These are phyloP conservation scores for Tachina grossa DNA, from an alignment of 2,888 invertebrate species.

Conservation along the genomic window DNA sequence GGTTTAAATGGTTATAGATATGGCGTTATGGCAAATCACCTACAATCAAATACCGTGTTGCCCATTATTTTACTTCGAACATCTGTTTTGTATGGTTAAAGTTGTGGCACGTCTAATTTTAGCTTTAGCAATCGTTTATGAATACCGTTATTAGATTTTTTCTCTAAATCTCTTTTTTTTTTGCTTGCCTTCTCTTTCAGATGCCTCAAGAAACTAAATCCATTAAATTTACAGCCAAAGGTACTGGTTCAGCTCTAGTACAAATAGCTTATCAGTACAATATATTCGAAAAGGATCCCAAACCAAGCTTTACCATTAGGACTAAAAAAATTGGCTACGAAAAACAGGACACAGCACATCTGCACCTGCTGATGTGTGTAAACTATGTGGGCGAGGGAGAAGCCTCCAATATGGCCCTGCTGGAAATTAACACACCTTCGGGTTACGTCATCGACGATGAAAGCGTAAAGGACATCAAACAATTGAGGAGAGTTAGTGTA, in stretches of 20 bases:
- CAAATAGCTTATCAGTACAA: constrained; percentile 92
- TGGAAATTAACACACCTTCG: constrained; percentile 94
- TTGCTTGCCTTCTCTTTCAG: constrained; percentile 62
- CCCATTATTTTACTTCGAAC: too few species aligned
- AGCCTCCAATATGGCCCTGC: constrained; percentile 93
- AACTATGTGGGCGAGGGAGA: constrained; percentile 85
- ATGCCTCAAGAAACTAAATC: constrained; percentile 83
- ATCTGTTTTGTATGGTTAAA: too few species aligned
- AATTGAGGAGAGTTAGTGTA: constrained; percentile 82
- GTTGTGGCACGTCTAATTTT: too few species aligned
- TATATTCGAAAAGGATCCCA: constrained; percentile 92
- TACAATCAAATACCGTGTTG: too few species aligned
- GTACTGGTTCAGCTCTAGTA: constrained; percentile 90
- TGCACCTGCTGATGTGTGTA: constrained; percentile 92
- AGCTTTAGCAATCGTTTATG: too few species aligned
- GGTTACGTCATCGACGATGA: constrained; percentile 93
- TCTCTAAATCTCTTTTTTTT: not conserved
- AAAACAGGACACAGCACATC: constrained; percentile 86
- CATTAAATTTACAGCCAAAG: constrained; percentile 89
- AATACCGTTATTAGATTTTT: not conserved
- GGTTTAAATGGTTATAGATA: too few species aligned
- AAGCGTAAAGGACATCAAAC: constrained; percentile 86
- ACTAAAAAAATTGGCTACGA: constrained; percentile 87
- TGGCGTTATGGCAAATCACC: too few species aligned
- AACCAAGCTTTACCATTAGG: constrained; percentile 93